These are phyloP conservation scores for Entomobrya multifasciata DNA, from an alignment of 2,888 invertebrate species.

Conservation along the genomic window DNA sequence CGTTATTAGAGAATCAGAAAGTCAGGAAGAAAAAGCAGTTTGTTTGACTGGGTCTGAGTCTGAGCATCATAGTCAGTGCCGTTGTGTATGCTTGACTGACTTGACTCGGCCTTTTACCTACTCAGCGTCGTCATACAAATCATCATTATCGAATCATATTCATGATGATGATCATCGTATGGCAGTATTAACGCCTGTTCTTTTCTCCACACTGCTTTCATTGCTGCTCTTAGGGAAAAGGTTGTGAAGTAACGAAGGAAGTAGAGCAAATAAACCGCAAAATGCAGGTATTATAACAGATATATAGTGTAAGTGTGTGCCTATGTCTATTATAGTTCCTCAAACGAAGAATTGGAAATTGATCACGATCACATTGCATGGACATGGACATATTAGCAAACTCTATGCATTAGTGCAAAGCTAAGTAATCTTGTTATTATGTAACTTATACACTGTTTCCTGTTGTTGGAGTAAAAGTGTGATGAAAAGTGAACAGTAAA, in stretches of 20 bases:
- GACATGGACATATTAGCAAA: not conserved
- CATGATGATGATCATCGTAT: too few relatives aligned
- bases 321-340: too few relatives aligned
- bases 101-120: not conserved
- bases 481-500: not conserved
- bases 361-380: not conserved
- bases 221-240: slow-evolving; percentile 2
- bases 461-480: too few relatives aligned
- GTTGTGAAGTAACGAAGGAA: not conserved
- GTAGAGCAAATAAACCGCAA: slow-evolving; percentile 40
- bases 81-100: not conserved
- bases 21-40: not conserved
- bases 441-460: not conserved
- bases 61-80: not conserved
- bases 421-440: not conserved
- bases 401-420: not conserved
- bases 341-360: too few relatives aligned
- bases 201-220: too few relatives aligned
- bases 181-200: too few relatives aligned
- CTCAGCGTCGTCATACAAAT: not conserved
- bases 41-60: not conserved
- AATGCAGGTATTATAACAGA: slow-evolving; percentile 5
- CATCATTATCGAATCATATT: not conserved
- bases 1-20: not conserved
- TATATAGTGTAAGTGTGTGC: too few relatives aligned